Evolutionary conservation across 2,797 vertebrate species (phyloP), one percentile per base, ranked within the genome.

Genomic region (Cottoperca gobio): DNA sequence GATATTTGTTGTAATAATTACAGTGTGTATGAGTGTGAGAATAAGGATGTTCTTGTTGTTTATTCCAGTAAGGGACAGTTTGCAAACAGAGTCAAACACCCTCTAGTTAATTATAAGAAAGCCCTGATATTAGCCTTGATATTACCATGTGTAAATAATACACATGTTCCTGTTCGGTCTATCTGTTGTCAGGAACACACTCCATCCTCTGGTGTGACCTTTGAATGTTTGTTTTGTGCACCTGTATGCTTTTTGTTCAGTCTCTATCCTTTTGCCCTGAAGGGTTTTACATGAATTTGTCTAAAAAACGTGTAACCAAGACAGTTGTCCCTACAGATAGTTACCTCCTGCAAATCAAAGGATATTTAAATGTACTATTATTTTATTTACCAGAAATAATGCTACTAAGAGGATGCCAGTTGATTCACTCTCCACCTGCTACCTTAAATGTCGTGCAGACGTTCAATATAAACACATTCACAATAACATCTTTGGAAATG

Each of bases 171-270:
- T 33, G 8, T 24, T 11, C 17, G 2, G n/a, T 43, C 1, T 11
- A 16, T 49, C 19, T 40, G 11, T n/a, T 33, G 42, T n/a, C n/a
- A n/a, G n/a, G n/a, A n/a, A n/a, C n/a, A n/a, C n/a, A n/a, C n/a
- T n/a, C n/a, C n/a, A n/a, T n/a, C n/a, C n/a, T n/a, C n/a, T n/a
- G 21, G 14, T 52, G 19, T 60, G 59, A 54, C 17, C 2, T n/a
- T 39, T 68, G 19, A 16, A 21, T 11, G 45, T 67, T 67, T 82
- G 60, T 46, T 61, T 55, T 24, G 23, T 58, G 3, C 35, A 42
- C 7, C 10, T 24, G 0, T 9, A 19, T 55, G 33, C 45, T 59
- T 31, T 42, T 37, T 40, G 3, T 52, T 37, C 23, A n/a, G 6
- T 40, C 12, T 40, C 19, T 12, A 14, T 24, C 21, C 11, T 26